Conservation (phyloP, 2,888 invertebrate species). For the Laothoe populi region DNA sequence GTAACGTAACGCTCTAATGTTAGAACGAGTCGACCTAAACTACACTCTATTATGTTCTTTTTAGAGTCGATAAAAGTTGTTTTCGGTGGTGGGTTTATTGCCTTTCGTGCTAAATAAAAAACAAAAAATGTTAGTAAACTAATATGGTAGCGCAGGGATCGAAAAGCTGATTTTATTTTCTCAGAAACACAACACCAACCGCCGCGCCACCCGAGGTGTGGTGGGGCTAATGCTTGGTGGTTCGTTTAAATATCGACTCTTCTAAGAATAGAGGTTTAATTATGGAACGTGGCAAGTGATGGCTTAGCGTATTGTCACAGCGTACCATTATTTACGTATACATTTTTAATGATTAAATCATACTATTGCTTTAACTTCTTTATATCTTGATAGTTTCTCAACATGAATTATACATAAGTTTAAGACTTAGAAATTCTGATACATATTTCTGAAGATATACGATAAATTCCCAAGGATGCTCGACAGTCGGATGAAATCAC, state of each 20-base stretch:
- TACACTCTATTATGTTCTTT: constrained; percentile 51
- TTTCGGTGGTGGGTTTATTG: constrained; percentile 45
- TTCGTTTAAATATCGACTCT: constrained; percentile 38
- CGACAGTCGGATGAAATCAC: constrained; percentile 58
- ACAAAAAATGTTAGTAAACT: constrained; percentile 69
- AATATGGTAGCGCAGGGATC: constrained; percentile 73
- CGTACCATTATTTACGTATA: not conserved
- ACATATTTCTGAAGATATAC: not conserved
- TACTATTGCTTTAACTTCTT: too few relatives aligned
- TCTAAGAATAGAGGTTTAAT: constrained; percentile 36
- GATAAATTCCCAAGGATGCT: not conserved
- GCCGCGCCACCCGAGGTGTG: constrained; percentile 43
- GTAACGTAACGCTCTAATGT: constrained; percentile 60
- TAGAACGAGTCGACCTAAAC: constrained; percentile 54
- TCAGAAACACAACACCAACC: constrained; percentile 62
- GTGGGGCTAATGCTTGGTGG: constrained; percentile 36
- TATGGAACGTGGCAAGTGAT: constrained; percentile 28
- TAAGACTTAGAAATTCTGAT: too few relatives aligned
- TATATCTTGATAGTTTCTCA: too few relatives aligned
- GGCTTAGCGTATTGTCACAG: constrained; percentile 21
- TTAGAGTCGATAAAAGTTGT: constrained; percentile 54
- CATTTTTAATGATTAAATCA: too few relatives aligned
- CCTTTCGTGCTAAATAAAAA: constrained; percentile 48
- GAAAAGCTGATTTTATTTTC: constrained; percentile 72
- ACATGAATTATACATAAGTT: too few relatives aligned